phyloP scores from a whole-genome alignment of 2,888 invertebrate species.

The Noctua fimbriata region DNA sequence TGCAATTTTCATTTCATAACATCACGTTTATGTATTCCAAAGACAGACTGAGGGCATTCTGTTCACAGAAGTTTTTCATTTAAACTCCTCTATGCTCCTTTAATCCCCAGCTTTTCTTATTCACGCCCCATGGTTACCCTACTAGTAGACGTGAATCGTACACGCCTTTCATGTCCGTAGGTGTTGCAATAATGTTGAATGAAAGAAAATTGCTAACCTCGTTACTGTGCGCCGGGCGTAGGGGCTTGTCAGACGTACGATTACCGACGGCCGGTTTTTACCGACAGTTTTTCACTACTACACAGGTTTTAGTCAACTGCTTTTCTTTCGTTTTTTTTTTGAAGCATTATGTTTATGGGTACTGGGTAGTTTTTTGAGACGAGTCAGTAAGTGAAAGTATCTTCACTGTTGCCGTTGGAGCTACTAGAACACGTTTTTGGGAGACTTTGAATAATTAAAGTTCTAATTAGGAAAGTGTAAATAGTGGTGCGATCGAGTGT shows the following conservation, averaged over 20 bases:
- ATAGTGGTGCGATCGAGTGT: too few relatives aligned
- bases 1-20: not conserved
- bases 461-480: too few relatives aligned
- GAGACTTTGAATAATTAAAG: too few relatives aligned
- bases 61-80: not conserved
- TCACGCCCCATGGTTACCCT: conserved; percentile 49
- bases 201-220: conserved; percentile 67
- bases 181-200: conserved; percentile 68
- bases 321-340: conserved; percentile 19
- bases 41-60: not conserved
- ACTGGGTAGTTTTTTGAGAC: not conserved
- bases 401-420: too few relatives aligned
- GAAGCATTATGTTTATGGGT: not conserved
- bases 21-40: not conserved
- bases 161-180: conserved; percentile 62
- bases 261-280: conserved; percentile 29
- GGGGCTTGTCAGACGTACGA: conserved; percentile 44
- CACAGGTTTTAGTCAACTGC: conserved; percentile 16
- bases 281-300: conserved; percentile 11
- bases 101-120: not conserved
- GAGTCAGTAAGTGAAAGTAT: not conserved
- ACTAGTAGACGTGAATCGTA: conserved; percentile 51
- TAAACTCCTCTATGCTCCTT: not conserved
- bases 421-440: too few relatives aligned
- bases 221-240: conserved; percentile 41